phyloP scores from a whole-genome alignment of 2,888 invertebrate genomes.

The Coecobrya sp. region DNA sequence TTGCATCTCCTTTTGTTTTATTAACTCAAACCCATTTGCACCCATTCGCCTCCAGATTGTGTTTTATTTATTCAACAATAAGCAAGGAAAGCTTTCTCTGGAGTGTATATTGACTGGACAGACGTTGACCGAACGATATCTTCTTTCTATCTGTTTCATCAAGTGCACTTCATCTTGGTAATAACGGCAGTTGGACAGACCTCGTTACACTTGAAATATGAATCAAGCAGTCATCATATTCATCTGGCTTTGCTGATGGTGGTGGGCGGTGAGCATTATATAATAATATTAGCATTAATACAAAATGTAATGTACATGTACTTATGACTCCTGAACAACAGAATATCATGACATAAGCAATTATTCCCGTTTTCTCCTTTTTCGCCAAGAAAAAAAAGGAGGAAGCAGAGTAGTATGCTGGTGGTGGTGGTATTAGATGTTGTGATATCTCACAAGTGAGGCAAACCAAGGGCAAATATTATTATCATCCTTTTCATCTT shows the following conservation, averaged over 20 bases:
- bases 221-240: neutral
- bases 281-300: slow-evolving; percentile 7
- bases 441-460: slow-evolving; percentile 10
- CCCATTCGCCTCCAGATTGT: neutral
- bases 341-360: slow-evolving; percentile 14
- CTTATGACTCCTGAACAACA: neutral
- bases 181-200: neutral
- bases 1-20: neutral
- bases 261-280: neutral
- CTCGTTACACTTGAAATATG: slow-evolving; percentile 6
- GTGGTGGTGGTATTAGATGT: neutral
- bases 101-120: neutral
- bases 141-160: neutral
- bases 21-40: neutral
- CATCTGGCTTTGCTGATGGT: neutral
- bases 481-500: slow-evolving; percentile 52
- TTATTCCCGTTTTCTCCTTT: slow-evolving; percentile 12
- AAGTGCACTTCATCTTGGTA: neutral
- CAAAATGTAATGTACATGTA: neutral
- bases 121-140: slow-evolving; percentile 10
- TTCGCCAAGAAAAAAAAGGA: neutral
- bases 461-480: slow-evolving; percentile 48
- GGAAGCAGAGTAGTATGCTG: neutral
- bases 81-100: neutral
- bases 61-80: slow-evolving; percentile 5